These are phyloP conservation scores for Alligator mississippiensis DNA, from an alignment of 2,113 vertebrate genomes.

Conservation along the genomic window DNA sequence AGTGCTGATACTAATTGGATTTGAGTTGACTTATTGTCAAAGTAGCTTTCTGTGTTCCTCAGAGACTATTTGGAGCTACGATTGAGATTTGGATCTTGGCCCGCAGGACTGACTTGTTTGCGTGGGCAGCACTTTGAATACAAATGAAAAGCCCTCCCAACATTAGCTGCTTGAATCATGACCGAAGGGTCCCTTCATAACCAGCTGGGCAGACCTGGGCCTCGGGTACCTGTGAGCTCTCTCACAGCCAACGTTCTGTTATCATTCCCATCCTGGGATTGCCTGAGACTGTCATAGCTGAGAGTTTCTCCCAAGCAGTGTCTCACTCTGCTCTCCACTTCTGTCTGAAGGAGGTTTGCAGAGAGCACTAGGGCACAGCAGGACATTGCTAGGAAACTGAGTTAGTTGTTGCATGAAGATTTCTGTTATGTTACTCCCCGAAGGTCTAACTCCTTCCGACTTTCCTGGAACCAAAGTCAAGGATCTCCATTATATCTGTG, in stretches of 20 bases:
- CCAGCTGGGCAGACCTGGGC: not conserved
- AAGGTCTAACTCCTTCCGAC: not conserved
- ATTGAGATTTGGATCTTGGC: conserved; percentile 55
- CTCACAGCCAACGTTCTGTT: not conserved
- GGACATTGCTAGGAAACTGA: not conserved
- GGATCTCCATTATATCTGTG: too few species aligned
- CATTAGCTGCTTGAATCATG: not conserved
- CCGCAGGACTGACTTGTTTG: not conserved
- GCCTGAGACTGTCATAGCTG: too few species aligned
- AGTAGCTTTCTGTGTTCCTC: conserved; percentile 87
- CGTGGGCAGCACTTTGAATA: not conserved
- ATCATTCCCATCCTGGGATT: not conserved
- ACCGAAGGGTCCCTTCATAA: not conserved
- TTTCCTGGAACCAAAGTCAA: not conserved
- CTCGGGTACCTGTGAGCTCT: not conserved
- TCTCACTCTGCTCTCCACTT: not conserved
- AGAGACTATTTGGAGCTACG: conserved; percentile 58
- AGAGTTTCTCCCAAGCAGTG: not conserved
- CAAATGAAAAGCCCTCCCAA: conserved; percentile 1
- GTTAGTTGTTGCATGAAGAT: not conserved
- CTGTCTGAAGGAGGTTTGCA: not conserved
- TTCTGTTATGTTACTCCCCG: not conserved
- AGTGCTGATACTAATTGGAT: conserved; percentile 94
- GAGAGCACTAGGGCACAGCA: not conserved
- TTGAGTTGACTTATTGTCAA: conserved; percentile 86